Base-by-base conservation (phyloP, 2,888 invertebrate species). In the Netelia inedita region DNA sequence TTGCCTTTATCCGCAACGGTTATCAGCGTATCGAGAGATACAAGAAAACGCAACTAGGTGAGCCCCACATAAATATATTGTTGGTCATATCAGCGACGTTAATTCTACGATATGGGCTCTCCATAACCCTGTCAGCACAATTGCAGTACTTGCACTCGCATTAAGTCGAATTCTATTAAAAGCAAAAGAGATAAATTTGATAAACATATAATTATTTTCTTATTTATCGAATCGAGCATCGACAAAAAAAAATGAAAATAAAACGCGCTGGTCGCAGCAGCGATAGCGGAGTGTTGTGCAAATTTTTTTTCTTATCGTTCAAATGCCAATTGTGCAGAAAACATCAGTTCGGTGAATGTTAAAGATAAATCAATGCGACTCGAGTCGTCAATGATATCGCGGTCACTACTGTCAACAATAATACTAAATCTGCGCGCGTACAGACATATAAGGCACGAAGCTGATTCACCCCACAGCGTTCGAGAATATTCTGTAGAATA, bases 31-130 rank as follows among this genome's bases (percentile, higher is more conserved):
- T 89, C 72, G 89, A 91, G 10, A 87, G 87, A 59, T 89, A 89
- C 75, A 91, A 91, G 86, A 92, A 90, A 55, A 83, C 91, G 11
- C 89, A 91, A 66, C 63, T 91, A 75, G 92, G 92, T 92, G 86
- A 92, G 92, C 55, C 19, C 16, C 9, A 46, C 14, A 46, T 46
- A 46, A 14, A 46, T 46, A 46, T 46, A 46, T 46, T 14, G 14
- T 46, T 14, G 1, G 14, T 46, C 11, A 46, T 46, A 46, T 11
- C 46, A 2, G 46, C 46, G 2, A 46, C 3, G 46, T 11, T 46
- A 46, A 43, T 66, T 66, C 66, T 46, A 46, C 28, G 57, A 46
- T 46, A 46, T 11, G 14, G 14, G 11, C 46, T 14, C 46, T 14
- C 14, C 1, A 46, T 46, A 11, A 46, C 11, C 46, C 46, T 46